These are phyloP conservation scores for Boleophthalmus pectinirostris DNA, from an alignment of 2,113 vertebrate species.

Conservation along the genomic window DNA sequence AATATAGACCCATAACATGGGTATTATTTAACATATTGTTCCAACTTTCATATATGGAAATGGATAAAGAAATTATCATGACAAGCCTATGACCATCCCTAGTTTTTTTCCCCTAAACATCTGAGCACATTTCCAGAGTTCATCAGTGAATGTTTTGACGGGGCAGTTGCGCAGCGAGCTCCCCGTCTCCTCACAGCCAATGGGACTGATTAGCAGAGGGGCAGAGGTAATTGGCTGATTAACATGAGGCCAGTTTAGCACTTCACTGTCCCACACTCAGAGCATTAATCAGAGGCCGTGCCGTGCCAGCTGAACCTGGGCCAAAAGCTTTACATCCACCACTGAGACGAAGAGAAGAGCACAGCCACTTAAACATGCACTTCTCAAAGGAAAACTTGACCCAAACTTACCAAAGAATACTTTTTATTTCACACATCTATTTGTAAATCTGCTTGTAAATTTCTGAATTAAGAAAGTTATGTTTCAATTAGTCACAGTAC, in stretches of 20 bases:
- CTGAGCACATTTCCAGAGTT: background rate
- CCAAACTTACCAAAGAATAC: constrained; percentile 35
- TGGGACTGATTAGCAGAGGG: constrained; percentile 54
- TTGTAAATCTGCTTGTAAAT: background rate
- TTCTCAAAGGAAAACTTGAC: constrained; percentile 46
- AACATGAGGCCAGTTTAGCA: constrained; percentile 75
- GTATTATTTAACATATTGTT: too few species aligned
- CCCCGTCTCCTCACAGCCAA: constrained; percentile 40
- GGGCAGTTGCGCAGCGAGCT: constrained; percentile 22
- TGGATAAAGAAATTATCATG: too few species aligned
- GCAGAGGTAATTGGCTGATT: constrained; percentile 77
- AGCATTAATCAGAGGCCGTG: constrained; percentile 65
- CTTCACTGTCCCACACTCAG: constrained; percentile 67
- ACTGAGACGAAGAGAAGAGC: constrained; percentile 34
- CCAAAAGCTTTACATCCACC: constrained; percentile 61
- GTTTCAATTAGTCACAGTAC: too few species aligned
- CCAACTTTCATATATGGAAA: too few species aligned
- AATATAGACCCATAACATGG: too few species aligned
- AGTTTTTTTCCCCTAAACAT: background rate
- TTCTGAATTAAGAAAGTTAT: too few species aligned
- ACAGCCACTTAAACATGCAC: constrained; percentile 24
- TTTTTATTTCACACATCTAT: background rate
- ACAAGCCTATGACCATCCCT: background rate
- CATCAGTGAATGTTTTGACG: background rate
- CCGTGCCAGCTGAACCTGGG: constrained; percentile 70